These are phyloP conservation scores for Dolichopus griseipennis DNA, from an alignment of 2,888 invertebrate species.

Conservation along the genomic window DNA sequence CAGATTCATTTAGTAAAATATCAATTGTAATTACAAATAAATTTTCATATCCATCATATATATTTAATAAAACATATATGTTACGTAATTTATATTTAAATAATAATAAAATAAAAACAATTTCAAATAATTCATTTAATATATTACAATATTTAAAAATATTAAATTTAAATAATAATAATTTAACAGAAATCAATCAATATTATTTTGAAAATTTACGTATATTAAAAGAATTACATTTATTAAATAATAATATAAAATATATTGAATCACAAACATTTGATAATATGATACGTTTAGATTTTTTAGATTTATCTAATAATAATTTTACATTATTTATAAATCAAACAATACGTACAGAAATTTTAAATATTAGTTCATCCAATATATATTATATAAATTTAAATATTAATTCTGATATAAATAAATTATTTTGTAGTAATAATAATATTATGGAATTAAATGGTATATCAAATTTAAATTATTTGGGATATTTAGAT, in stretches of 20 bases:
- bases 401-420: background rate
- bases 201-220: background rate
- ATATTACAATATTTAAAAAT: background rate
- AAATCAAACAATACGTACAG: background rate
- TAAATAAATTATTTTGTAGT: background rate
- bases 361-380: background rate
- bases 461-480: background rate
- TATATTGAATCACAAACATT: background rate
- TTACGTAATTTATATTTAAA: background rate
- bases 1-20: background rate
- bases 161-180: conserved; percentile 10
- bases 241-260: conserved; percentile 7
- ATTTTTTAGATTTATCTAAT: background rate
- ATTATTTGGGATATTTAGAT: background rate
- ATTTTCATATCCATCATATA: no score
- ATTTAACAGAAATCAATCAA: background rate
- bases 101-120: background rate
- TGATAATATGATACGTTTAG: background rate
- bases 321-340: background rate
- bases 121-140: background rate
- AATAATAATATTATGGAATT: background rate
- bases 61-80: background rate
- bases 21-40: background rate
- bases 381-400: background rate
- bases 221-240: conserved; percentile 3